A percentile compares a stretch with the other conserved stretches of the same genome.
These are phyloP conservation scores for Heliconius cydno DNA, from an alignment of 2,888 invertebrate genomes.

Conservation along the genomic window DNA sequence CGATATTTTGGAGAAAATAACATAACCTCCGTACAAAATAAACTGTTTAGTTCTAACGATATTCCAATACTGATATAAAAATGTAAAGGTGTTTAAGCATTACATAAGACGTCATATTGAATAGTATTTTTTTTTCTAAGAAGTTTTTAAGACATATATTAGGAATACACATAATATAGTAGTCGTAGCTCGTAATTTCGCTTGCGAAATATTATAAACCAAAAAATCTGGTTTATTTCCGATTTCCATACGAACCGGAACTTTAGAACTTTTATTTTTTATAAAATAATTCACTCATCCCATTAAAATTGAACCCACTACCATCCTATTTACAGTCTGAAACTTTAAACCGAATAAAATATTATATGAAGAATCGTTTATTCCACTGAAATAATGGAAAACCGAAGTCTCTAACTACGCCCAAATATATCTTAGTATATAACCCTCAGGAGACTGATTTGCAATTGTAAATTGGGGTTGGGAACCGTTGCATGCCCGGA, in stretches of 20 bases:
- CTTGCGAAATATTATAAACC: too few species aligned
- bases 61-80: background rate
- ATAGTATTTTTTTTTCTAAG: background rate
- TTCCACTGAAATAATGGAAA: background rate
- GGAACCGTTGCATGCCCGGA: conserved; percentile 32
- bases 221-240: too few species aligned
- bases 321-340: background rate
- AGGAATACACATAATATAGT: too few species aligned
- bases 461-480: conserved; percentile 39
- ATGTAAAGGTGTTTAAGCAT: background rate
- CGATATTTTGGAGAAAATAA: conserved; percentile 6
- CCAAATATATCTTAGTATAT: background rate
- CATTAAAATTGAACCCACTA: background rate
- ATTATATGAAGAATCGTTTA: too few species aligned
- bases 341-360: background rate
- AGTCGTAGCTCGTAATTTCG: too few species aligned
- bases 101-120: background rate
- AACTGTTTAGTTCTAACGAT: background rate
- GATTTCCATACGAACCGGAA: too few species aligned
- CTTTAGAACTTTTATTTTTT: too few species aligned
- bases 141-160: too few species aligned
- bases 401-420: background rate
- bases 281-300: too few species aligned
- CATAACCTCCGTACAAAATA: background rate
- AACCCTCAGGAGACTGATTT: conserved; percentile 27